Evolutionary conservation across 2,888 invertebrate species (phyloP), one percentile per base, ranked within the genome.

Genomic region (Diloba caeruleocephala): DNA sequence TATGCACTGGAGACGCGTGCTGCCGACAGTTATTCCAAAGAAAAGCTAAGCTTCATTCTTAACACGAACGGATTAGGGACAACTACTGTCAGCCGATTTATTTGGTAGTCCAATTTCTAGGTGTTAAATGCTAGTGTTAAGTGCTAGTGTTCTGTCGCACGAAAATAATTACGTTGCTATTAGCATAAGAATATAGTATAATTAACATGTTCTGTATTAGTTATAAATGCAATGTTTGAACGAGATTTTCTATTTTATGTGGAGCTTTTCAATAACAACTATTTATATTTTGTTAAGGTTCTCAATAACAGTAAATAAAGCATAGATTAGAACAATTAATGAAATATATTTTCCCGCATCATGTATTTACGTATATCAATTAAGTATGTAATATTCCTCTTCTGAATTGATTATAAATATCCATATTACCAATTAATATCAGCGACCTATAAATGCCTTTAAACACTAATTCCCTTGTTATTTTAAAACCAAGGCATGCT

Each of bases 21-120:
- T 48, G 53, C 43, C 38, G 51, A 87, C 90, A 84, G 90, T 89
- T 90, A 88, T 88, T 89, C 88, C 81, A 71, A 72, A 73, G 84
- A 87, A 87, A 71, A 87, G 87, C 88, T 81, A 87, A 64, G 67
- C 70, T 65, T 67, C 62, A 29, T 59, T 66, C 51, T 36, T 53
- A 58, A 51, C 37, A 28, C 68, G 69, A 64, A 71, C 62, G 74
- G 74, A 73, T 80, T 78, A 78, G 64, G 72, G 69, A 65, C 69
- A 76, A 77, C 78, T 78, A 78, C 76, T 76, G 65, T 38, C 63
- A 55, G 12, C 28, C 25, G 29, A 44, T 34, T 52, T 23, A 10
- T 45, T 26, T 19, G 17, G 21, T 32, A 36, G 13, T 5, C 32
- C 41, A 31, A 13, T 13, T 10, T 46, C 17, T 44, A 7, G n/a